A percentile compares a stretch with the other conserved stretches of the same genome.
Conservation (phyloP, 2,797 vertebrate species). For the Tauraco hartlaubi region DNA sequence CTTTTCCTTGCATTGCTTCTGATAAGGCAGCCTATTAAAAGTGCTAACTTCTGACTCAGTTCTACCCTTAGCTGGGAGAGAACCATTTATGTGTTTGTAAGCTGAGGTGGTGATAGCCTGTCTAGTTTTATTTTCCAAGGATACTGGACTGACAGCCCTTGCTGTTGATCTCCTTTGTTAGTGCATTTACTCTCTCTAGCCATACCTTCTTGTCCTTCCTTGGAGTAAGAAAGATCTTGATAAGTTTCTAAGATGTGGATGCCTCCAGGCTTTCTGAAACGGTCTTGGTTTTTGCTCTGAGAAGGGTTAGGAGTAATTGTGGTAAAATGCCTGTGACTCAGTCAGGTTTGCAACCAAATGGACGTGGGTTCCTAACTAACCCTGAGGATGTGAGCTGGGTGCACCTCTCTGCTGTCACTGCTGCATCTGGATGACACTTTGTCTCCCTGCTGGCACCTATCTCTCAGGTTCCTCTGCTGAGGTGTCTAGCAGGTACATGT, state of each 20-base stretch:
- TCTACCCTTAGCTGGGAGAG: neutral
- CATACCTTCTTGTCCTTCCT: neutral
- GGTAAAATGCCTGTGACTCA: neutral
- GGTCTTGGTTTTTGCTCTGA: neutral
- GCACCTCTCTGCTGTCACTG: neutral
- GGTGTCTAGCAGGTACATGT: neutral
- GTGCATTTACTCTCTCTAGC: neutral
- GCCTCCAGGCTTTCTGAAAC: neutral
- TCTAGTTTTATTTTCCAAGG: neutral
- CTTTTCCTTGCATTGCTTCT: neutral
- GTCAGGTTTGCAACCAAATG: neutral
- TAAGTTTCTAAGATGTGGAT: neutral
- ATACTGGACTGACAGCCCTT: neutral
- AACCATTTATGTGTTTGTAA: neutral
- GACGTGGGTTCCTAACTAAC: neutral
- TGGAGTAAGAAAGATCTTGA: neutral
- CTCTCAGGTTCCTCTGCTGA: neutral
- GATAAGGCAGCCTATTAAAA: conserved; percentile 2
- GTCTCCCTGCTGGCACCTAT: neutral
- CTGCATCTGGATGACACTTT: neutral
- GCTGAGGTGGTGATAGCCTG: neutral
- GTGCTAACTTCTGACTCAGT: neutral
- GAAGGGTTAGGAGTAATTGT: neutral
- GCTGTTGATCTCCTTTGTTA: neutral
- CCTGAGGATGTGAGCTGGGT: neutral